These are phyloP conservation scores for Nannoperca australis DNA, from an alignment of 2,797 vertebrate species.

Conservation along the genomic window DNA sequence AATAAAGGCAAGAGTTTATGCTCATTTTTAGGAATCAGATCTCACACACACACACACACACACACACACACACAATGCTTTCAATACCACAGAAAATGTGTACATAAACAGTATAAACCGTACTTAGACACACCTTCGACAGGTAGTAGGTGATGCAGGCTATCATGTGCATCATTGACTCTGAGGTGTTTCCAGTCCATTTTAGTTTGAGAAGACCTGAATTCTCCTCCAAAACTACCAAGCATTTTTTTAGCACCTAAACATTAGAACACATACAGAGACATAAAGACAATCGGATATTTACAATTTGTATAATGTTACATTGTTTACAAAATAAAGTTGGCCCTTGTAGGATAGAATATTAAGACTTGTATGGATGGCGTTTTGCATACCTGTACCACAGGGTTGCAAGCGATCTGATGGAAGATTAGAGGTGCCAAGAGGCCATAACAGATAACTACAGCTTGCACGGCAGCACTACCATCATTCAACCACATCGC, in stretches of 20 bases:
- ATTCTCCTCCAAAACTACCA: constrained; percentile 90
- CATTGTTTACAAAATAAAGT: background rate
- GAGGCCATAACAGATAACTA: constrained; percentile 91
- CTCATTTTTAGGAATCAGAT: background rate
- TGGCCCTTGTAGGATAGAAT: background rate
- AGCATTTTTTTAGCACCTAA: constrained; percentile 93
- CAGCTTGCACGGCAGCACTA: constrained; percentile 87
- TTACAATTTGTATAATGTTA: constrained; percentile 1
- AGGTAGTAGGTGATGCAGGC: constrained; percentile 92
- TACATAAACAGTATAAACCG: constrained; percentile 9
- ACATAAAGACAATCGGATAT: background rate
- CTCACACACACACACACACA: background rate
- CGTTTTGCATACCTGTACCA: constrained; percentile 86
- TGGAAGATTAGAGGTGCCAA: constrained; percentile 93
- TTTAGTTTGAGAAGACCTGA: constrained; percentile 82
- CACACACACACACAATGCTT: background rate
- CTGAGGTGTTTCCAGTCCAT: constrained; percentile 76
- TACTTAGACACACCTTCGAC: constrained; percentile 85
- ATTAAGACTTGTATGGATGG: background rate
- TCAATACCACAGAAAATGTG: background rate
- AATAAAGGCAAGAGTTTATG: background rate
- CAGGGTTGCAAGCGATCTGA: constrained; percentile 87
- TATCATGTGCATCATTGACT: constrained; percentile 92
- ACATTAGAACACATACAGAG: constrained; percentile 57
- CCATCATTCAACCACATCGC: constrained; percentile 89